A percentile compares a stretch with the other conserved stretches of the same genome.
Conservation (phyloP, 2,888 invertebrate genomes). For the Drosophila picticornis region DNA sequence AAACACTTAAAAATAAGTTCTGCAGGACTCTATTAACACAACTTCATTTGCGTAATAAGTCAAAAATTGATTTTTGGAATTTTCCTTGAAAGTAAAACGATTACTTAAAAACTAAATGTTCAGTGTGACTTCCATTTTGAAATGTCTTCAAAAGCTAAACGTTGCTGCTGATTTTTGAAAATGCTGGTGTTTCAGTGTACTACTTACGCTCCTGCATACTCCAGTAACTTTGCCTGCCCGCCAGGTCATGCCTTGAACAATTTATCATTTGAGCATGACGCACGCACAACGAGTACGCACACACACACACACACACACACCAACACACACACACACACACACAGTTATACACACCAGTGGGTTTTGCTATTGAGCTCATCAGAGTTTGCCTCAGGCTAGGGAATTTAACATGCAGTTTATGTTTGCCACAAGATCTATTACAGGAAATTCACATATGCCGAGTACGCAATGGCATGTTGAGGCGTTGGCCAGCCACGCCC, state of each 20-base stretch:
- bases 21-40: not conserved
- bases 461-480: slow-evolving; percentile 50
- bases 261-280: slow-evolving; percentile 79
- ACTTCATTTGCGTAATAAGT: not conserved
- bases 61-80: not conserved
- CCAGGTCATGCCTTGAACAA: slow-evolving; percentile 68
- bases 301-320: slow-evolving; percentile 18
- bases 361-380: slow-evolving; percentile 63
- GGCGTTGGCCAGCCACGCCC: slow-evolving; percentile 49
- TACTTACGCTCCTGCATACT: slow-evolving; percentile 21
- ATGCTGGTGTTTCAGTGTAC: not conserved
- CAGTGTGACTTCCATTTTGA: not conserved
- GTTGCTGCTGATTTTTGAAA: not conserved
- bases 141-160: not conserved
- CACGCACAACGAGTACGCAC: slow-evolving; percentile 57
- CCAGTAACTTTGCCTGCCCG: slow-evolving; percentile 38
- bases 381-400: slow-evolving; percentile 58
- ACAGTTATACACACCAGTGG: slow-evolving; percentile 40
- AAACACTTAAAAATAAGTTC: not conserved
- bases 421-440: slow-evolving; percentile 83
- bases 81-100: not conserved
- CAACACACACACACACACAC: slow-evolving; percentile 11
- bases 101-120: not conserved
- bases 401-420: slow-evolving; percentile 82
- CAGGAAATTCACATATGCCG: slow-evolving; percentile 78